Conservation (phyloP, 1,140 invertebrate genomes). For the Danaus plexippus region DNA sequence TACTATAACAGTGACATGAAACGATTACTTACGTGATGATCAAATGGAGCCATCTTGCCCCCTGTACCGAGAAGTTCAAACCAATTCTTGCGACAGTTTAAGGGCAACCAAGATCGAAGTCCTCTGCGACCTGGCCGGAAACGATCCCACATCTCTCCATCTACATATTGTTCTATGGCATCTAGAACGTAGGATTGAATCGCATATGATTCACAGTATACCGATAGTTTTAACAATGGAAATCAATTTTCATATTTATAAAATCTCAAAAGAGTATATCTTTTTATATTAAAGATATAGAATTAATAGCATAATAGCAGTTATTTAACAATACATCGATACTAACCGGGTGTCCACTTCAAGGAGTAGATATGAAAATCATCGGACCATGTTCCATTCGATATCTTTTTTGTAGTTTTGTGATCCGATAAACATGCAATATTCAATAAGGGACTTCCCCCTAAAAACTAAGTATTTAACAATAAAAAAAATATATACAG, state of each 20-base stretch:
- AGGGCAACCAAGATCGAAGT: conserved; percentile 47
- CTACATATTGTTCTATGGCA: conserved; percentile 67
- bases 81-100: conserved; percentile 11
- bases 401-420: conserved; percentile 11
- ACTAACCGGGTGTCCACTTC: conserved; percentile 72
- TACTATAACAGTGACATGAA: too few species aligned
- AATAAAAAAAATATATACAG: not conserved
- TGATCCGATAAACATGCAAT: not conserved
- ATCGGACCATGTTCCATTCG: conserved; percentile 53
- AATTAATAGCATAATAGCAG: too few species aligned
- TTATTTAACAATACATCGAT: not conserved
- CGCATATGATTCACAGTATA: not conserved
- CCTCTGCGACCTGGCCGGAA: conserved; percentile 42
- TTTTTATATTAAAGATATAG: too few species aligned
- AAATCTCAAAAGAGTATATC: too few species aligned
- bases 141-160: conserved; percentile 67
- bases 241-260: too few species aligned
- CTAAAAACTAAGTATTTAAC: conserved; percentile 2
- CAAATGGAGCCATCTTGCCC: conserved; percentile 77
- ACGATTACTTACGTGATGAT: conserved; percentile 75
- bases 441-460: conserved; percentile 4
- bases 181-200: conserved; percentile 18
- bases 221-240: too few species aligned
- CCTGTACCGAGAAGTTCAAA: conserved; percentile 13
- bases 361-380: conserved; percentile 75